Evolutionary conservation across 2,113 vertebrate species (phyloP).

Genomic region (Eubucco bourcierii): DNA sequence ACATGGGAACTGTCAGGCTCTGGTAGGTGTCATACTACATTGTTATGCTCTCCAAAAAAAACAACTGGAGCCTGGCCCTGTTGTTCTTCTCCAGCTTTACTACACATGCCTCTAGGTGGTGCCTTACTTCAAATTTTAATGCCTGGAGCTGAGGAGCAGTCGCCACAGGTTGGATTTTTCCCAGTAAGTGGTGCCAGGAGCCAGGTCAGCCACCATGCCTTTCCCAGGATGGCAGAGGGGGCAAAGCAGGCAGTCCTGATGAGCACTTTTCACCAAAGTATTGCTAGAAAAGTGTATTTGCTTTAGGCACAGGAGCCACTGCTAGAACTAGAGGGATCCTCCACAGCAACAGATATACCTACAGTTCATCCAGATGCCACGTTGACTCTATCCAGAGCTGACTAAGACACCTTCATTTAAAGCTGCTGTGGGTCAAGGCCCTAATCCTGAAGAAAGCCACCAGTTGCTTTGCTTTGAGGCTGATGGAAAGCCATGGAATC

Average conservation of each 20-base stretch:
- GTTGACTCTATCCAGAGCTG: not conserved
- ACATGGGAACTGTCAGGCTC: not conserved
- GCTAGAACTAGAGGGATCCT: not conserved
- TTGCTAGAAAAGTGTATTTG: not conserved
- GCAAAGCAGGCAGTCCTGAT: not conserved
- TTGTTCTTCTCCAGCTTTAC: not conserved
- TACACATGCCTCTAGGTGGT: slow-evolving; percentile 71
- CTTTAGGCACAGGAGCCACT: not conserved
- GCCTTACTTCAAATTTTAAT: slow-evolving; percentile 56
- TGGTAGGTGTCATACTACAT: rapidly evolving
- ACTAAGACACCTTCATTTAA: not conserved
- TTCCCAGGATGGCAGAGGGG: not conserved
- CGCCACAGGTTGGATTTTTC: not conserved
- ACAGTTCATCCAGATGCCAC: not conserved
- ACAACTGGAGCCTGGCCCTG: not conserved
- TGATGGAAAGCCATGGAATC: not conserved
- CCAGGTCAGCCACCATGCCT: rapidly evolving
- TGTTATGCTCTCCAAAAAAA: rapidly evolving
- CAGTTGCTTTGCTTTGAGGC: not conserved
- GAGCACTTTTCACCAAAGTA: not conserved
- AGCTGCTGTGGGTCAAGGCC: not conserved
- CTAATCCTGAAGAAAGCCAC: not conserved
- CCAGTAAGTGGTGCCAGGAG: not conserved
- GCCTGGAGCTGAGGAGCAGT: not conserved
- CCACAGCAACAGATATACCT: rapidly evolving